These are phyloP conservation scores for Leptogaster cylindrica DNA, from an alignment of 2,888 invertebrate species.

Conservation along the genomic window DNA sequence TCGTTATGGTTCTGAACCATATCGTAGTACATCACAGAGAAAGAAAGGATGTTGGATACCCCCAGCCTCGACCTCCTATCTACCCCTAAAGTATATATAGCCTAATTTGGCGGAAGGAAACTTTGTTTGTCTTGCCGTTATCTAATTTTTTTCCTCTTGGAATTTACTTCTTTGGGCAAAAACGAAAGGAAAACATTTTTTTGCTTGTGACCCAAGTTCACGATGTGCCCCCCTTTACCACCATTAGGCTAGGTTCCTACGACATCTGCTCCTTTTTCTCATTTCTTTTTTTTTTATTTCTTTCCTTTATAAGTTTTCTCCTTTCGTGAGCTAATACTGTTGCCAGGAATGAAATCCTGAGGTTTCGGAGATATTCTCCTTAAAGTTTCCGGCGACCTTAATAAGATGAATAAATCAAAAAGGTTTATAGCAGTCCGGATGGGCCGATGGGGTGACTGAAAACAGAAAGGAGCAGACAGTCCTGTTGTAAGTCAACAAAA, in stretches of 20 bases:
- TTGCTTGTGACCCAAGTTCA: slow-evolving; percentile 7
- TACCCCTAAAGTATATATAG: neutral
- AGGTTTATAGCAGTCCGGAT: slow-evolving; percentile 4
- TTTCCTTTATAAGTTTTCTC: neutral
- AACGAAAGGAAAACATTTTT: slow-evolving; percentile 10
- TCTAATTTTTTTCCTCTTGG: slow-evolving; percentile 42
- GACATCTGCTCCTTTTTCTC: slow-evolving; percentile 25
- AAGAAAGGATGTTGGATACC: neutral
- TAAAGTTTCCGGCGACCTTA: slow-evolving; percentile 24
- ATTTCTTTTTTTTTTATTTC: slow-evolving; percentile 2
- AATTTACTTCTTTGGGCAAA: slow-evolving; percentile 15
- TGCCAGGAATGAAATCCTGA: slow-evolving; percentile 19
- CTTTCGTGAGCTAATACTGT: slow-evolving; percentile 13
- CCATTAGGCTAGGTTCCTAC: neutral
- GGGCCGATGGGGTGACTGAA: too few species aligned
- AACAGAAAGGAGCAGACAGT: too few species aligned
- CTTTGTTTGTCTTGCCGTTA: slow-evolving; percentile 44
- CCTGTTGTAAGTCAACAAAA: too few species aligned
- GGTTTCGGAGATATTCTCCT: slow-evolving; percentile 23
- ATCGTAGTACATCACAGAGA: neutral
- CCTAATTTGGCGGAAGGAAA: slow-evolving; percentile 44
- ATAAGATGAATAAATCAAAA: slow-evolving; percentile 38
- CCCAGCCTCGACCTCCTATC: neutral
- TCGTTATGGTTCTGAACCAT: slow-evolving; percentile 19
- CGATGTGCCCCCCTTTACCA: neutral